A percentile compares a stretch with the other conserved stretches of the same genome.
These are phyloP conservation scores for Gallinago jamesoni DNA, from an alignment of 2,113 vertebrate species.

Conservation along the genomic window DNA sequence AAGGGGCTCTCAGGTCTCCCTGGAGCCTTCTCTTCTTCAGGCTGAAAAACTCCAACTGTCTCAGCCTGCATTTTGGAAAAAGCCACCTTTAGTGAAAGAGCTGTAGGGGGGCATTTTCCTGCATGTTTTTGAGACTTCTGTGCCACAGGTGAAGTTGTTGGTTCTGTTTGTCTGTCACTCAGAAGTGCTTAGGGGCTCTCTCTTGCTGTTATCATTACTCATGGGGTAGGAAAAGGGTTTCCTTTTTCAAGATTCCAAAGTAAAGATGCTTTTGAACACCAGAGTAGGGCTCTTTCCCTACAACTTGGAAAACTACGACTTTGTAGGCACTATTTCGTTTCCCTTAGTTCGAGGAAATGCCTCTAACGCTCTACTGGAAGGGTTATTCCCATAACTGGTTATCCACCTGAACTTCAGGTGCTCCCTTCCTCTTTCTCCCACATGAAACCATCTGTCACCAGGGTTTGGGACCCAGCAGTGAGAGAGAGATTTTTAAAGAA, in stretches of 20 bases:
- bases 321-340: neutral
- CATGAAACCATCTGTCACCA: neutral
- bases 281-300: neutral
- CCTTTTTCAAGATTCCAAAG: neutral
- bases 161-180: neutral
- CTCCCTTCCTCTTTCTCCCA: neutral
- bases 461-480: neutral
- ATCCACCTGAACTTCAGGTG: neutral
- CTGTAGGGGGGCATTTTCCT: neutral
- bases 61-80: neutral
- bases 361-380: neutral
- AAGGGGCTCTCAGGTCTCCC: too few species aligned
- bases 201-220: neutral
- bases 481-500: neutral
- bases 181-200: neutral
- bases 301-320: neutral
- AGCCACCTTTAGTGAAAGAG: constrained; percentile 19
- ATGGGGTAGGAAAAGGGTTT: neutral
- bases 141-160: neutral
- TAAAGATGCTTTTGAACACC: neutral
- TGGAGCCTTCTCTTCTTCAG: too few species aligned
- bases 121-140: neutral
- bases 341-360: neutral
- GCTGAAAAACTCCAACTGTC: too few species aligned
- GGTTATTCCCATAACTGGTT: neutral